Base-by-base conservation (phyloP, 1,140 invertebrate genomes). In the Dendroctonus valens region DNA sequence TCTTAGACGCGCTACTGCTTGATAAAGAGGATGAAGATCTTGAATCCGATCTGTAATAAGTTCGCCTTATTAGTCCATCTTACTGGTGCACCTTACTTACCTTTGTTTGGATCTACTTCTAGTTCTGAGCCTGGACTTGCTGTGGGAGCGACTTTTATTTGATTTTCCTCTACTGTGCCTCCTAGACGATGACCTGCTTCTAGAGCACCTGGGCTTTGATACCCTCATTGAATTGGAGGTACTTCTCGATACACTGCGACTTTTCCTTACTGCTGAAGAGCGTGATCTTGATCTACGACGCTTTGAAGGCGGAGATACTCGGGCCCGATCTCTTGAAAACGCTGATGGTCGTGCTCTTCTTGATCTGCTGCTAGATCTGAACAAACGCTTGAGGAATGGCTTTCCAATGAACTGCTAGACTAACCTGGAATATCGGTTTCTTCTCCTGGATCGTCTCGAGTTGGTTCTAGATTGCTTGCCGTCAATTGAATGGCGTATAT, bases 401-500 rank as follows among this genome's bases (percentile, higher is more conserved):
- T 26, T 26, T 26, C 1, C 26, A 26, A 26, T 26, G 26, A 26
- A 26, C 26, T 26, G 26, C 26, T 26, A 26, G 26, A 57, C 54
- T n/a, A 61, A 72, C 60, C 73, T 77, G 41, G 75, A 79, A 6
- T 71, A 69, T 46, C 51, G 37, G 41, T 44, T 54, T 49, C 38
- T 63, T 12, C 40, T 42, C 12, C 59, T 60, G 41, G 69, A 65
- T 40, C 69, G 64, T 50, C 68, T 65, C 5, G 69, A 65, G 53
- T 75, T 78, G 72, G 39, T 78, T 66, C 78, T 78, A 66, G 82
- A 80, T 65, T 80, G 1, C 26, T 26, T 26, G 26, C 26, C 26
- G 26, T 26, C 26, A 26, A 26, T 2, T 26, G 26, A 26, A 26
- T 26, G 1, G 26, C 26, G 26, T 68, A 11, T 52, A 62, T 59